Conservation (phyloP, 2,797 vertebrate species). For the Cirrhinus molitorella region DNA sequence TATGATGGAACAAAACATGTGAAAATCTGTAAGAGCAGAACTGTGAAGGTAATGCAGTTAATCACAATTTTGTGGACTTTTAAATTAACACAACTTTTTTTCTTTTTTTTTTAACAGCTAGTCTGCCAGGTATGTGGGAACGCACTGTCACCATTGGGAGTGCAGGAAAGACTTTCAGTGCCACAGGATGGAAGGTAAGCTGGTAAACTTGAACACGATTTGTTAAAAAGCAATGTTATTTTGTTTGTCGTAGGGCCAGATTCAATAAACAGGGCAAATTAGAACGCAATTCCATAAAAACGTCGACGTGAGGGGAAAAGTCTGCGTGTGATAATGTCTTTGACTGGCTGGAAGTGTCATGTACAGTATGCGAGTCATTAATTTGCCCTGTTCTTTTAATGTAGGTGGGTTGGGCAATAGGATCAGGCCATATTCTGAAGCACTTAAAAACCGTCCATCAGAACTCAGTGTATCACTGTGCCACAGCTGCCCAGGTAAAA, state of each 20-base stretch:
- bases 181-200: conserved; percentile 94
- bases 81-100: conserved; percentile 42
- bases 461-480: conserved; percentile 88
- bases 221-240: neutral
- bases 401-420: conserved; percentile 93
- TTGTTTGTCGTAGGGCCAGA: neutral
- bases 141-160: conserved; percentile 90
- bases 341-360: neutral
- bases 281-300: too few relatives aligned
- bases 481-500: conserved; percentile 90
- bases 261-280: too few relatives aligned
- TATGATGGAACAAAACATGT: conserved; percentile 86
- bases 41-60: neutral
- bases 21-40: conserved; percentile 85
- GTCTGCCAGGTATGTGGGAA: conserved; percentile 95
- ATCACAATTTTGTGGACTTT: neutral
- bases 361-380: neutral
- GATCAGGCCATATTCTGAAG: conserved; percentile 82
- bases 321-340: neutral
- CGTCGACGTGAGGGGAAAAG: too few relatives aligned
- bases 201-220: neutral
- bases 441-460: conserved; percentile 90
- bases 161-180: conserved; percentile 93
- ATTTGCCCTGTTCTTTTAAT: neutral
- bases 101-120: conserved; percentile 77